Percentiles rank a stretch among this genome's conserved stretches.
phyloP scores from a whole-genome alignment of 2,797 vertebrate genomes.

The Tapera naevia region DNA sequence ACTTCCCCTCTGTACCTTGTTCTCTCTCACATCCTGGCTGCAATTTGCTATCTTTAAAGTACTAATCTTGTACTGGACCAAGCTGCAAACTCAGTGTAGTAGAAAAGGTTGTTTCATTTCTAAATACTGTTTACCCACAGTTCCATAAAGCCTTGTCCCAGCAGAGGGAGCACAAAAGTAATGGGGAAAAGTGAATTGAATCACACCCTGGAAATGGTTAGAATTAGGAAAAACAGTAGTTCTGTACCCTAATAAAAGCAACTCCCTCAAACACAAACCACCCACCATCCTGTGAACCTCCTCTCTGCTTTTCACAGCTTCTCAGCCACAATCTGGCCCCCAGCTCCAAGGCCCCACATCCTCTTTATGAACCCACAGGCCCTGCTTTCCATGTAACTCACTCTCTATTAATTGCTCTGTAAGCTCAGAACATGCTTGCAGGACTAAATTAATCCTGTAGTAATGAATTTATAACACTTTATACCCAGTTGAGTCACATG shows the following conservation, averaged over 20 bases:
- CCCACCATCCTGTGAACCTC: neutral
- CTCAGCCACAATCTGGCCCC: neutral
- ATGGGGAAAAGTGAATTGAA: neutral
- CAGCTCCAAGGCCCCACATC: accelerated
- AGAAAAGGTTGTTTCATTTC: neutral
- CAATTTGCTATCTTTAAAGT: neutral
- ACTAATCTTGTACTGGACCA: neutral
- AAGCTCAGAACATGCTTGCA: neutral
- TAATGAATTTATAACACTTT: neutral
- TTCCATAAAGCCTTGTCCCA: neutral
- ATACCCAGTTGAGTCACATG: neutral
- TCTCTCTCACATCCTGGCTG: neutral
- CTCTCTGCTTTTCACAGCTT: neutral
- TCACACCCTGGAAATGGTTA: neutral
- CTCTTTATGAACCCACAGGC: neutral
- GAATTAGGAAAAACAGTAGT: neutral
- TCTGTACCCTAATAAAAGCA: neutral
- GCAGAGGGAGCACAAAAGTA: neutral
- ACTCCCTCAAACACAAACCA: neutral
- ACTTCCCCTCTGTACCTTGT: neutral
- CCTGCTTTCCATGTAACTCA: neutral
- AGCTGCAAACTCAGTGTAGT: neutral
- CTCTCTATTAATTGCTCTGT: neutral
- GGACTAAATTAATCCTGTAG: neutral
- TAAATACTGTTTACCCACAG: neutral